Conservation (phyloP, 2,888 invertebrate species). For the Apamea sordens region DNA sequence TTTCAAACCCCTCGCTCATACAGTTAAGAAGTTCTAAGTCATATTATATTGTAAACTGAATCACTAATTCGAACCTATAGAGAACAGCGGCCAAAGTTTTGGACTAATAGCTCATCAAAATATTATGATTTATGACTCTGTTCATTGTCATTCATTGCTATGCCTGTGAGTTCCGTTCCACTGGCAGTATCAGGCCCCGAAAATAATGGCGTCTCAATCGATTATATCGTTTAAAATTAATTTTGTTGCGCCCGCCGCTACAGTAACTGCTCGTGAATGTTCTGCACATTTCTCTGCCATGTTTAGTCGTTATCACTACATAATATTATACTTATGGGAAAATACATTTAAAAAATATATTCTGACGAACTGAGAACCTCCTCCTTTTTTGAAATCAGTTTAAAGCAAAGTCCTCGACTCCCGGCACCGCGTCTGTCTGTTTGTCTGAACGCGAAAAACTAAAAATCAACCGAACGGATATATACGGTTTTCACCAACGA, state of each 20-base stretch:
- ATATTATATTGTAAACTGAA: not conserved
- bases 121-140: conserved; percentile 51
- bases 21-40: not conserved
- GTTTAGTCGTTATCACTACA: not conserved
- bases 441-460: not conserved
- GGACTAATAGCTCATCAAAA: conserved; percentile 45
- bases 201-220: conserved; percentile 57
- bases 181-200: conserved; percentile 58
- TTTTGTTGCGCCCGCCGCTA: conserved; percentile 18
- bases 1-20: not conserved
- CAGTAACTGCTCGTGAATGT: conserved; percentile 11
- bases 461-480: not conserved
- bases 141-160: conserved; percentile 71
- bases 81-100: conserved; percentile 21
- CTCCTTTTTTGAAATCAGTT: not conserved
- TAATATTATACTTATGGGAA: not conserved
- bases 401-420: too few species aligned
- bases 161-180: conserved; percentile 70
- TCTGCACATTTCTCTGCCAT: not conserved
- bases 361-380: not conserved
- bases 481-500: not conserved
- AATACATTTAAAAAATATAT: not conserved
- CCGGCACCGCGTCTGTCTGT: not conserved
- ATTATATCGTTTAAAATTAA: conserved; percentile 38
- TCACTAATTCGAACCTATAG: not conserved